Conservation (phyloP, 2,888 invertebrate genomes). For the Idaea dimidiata region DNA sequence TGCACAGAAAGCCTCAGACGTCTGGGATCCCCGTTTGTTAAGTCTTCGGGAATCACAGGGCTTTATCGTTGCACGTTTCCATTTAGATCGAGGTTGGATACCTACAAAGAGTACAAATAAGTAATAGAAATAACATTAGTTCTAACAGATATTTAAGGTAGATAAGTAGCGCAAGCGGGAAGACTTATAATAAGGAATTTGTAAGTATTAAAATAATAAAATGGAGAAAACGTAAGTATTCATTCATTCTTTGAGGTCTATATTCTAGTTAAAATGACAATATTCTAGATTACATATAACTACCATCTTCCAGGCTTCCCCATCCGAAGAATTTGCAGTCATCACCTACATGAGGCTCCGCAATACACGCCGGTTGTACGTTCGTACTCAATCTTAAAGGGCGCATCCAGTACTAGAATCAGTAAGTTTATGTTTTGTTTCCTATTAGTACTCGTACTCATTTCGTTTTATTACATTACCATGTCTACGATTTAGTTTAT, state of each 20-base stretch:
- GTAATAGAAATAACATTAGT: background rate
- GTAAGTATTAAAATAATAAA: too few relatives aligned
- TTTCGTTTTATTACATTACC: background rate
- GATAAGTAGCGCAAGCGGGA: too few relatives aligned
- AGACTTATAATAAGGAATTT: too few relatives aligned
- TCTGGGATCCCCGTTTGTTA: conserved; percentile 37
- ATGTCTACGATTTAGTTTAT: background rate
- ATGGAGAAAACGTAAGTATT: too few relatives aligned
- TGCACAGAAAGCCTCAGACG: conserved; percentile 57
- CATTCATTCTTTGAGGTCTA: too few relatives aligned
- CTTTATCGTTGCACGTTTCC: conserved; percentile 57
- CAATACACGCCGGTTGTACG: conserved; percentile 63
- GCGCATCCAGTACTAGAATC: conserved; percentile 59
- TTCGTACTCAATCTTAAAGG: conserved; percentile 50
- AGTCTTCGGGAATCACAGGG: conserved; percentile 47
- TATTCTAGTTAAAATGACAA: too few relatives aligned
- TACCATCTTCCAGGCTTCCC: conserved; percentile 70
- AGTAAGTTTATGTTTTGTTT: background rate
- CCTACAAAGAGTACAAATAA: conserved; percentile 30
- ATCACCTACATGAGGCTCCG: conserved; percentile 45
- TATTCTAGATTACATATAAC: background rate
- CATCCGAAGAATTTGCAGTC: conserved; percentile 67
- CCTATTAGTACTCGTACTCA: too few relatives aligned
- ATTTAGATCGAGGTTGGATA: conserved; percentile 42
- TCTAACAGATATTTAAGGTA: too few relatives aligned